These are phyloP conservation scores for Peromyscus maniculatus DNA, from an alignment of 2,113 vertebrate genomes.

Conservation along the genomic window DNA sequence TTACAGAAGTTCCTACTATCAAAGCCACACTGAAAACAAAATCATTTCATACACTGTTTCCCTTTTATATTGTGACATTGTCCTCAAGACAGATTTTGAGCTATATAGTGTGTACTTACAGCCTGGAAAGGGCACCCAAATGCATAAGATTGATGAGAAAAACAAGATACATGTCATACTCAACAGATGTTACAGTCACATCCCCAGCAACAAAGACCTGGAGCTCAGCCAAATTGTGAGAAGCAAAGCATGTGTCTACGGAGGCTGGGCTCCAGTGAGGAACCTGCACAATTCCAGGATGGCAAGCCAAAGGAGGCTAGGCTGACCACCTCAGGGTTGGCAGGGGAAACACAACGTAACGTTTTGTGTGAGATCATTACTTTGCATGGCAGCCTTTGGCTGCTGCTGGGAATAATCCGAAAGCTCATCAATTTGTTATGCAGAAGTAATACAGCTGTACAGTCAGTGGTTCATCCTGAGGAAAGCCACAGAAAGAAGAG, in stretches of 20 bases:
- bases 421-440: slow-evolving; percentile 69
- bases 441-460: slow-evolving; percentile 58
- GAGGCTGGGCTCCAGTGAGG: slow-evolving; percentile 26
- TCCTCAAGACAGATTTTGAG: slow-evolving; percentile 53
- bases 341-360: slow-evolving; percentile 54
- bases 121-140: slow-evolving; percentile 3
- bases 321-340: slow-evolving; percentile 71
- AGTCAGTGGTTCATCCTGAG: slow-evolving; percentile 53
- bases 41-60: neutral
- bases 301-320: slow-evolving; percentile 65
- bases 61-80: neutral
- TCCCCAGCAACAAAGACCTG: slow-evolving; percentile 74
- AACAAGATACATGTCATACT: slow-evolving; percentile 24
- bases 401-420: slow-evolving; percentile 66
- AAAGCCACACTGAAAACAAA: neutral
- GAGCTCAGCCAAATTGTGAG: slow-evolving; percentile 63
- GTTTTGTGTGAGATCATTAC: slow-evolving; percentile 68
- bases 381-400: slow-evolving; percentile 45
- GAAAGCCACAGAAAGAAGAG: slow-evolving; percentile 64
- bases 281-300: slow-evolving; percentile 32
- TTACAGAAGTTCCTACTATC: neutral
- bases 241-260: neutral
- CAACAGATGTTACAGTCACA: slow-evolving; percentile 73
- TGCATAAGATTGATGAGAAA: slow-evolving; percentile 61
- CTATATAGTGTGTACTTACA: neutral